Percentiles rank a stretch among this genome's conserved stretches.
Conservation (phyloP, 1,140 invertebrate genomes). For the Oreohelix idahoensis region DNA sequence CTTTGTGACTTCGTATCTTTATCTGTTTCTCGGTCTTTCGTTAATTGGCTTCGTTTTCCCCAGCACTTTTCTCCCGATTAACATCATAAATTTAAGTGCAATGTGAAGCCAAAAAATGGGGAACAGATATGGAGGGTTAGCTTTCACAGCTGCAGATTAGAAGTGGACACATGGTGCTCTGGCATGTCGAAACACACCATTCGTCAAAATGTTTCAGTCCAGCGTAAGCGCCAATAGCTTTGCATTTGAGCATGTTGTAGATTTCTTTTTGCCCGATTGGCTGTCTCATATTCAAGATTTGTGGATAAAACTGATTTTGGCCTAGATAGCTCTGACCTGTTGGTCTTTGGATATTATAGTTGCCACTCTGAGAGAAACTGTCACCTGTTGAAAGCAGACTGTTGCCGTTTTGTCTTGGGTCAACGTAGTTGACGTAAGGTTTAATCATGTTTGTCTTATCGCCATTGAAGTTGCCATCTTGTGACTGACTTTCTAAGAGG, state of each 20-base stretch:
- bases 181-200: conserved; percentile 50
- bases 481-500: not conserved
- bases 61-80: too few species aligned
- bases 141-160: conserved; percentile 45
- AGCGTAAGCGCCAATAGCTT: conserved; percentile 41
- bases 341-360: too few species aligned
- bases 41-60: too few species aligned
- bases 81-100: too few species aligned
- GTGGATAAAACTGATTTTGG: not conserved
- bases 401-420: not conserved
- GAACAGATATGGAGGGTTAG: too few species aligned
- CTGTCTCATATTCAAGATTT: not conserved
- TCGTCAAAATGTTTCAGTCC: conserved; percentile 45
- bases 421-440: not conserved
- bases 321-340: not conserved
- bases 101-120: too few species aligned
- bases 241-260: conserved; percentile 12
- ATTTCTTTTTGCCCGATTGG: too few species aligned
- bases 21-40: too few species aligned
- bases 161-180: conserved; percentile 43
- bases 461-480: not conserved
- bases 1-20: too few species aligned
- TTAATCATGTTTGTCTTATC: not conserved
- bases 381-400: not conserved
- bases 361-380: not conserved